phyloP scores from a whole-genome alignment of 2,113 vertebrate genomes.

The Odocoileus virginianus region DNA sequence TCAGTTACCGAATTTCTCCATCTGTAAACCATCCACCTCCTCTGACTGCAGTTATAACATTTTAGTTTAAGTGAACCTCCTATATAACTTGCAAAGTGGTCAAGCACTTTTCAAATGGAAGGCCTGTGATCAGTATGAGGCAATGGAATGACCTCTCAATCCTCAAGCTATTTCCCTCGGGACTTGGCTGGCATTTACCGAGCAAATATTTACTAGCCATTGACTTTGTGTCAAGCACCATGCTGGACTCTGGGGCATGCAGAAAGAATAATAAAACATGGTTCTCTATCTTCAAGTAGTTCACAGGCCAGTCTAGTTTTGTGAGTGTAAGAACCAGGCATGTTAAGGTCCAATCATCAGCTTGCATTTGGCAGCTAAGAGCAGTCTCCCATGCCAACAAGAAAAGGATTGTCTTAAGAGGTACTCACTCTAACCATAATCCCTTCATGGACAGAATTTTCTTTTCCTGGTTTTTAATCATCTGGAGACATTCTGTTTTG shows the following conservation, averaged over 20 bases:
- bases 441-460: not conserved
- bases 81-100: not conserved
- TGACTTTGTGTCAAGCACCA: conserved; percentile 26
- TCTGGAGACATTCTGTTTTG: not conserved
- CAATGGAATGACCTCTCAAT: not conserved
- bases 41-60: not conserved
- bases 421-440: not conserved
- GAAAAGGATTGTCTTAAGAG: not conserved
- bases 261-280: not conserved
- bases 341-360: not conserved
- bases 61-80: not conserved
- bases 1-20: not conserved
- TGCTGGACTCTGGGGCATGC: not conserved
- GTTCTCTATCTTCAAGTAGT: not conserved
- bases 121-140: not conserved
- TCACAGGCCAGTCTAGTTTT: not conserved
- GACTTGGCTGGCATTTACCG: not conserved
- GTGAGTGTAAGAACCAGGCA: not conserved
- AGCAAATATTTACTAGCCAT: not conserved
- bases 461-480: not conserved
- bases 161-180: not conserved
- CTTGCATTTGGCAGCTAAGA: not conserved
- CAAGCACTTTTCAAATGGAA: not conserved
- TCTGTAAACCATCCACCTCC: not conserved
- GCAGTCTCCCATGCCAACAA: not conserved